Evolutionary conservation across 2,797 vertebrate genomes (phyloP), one percentile per base, ranked within the genome.

Genomic region (Micromesistius poutassou): DNA sequence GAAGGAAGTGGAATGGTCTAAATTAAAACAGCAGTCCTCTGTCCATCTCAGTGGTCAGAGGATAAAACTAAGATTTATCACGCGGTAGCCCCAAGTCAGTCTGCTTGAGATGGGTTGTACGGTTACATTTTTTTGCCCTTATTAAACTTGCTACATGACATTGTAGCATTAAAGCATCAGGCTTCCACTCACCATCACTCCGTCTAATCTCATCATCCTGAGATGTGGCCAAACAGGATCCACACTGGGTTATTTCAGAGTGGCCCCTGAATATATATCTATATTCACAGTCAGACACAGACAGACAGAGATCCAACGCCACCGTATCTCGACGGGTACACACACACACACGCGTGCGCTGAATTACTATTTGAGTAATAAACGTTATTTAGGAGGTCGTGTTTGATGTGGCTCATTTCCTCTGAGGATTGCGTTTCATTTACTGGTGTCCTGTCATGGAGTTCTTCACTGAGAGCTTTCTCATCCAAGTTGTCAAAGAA

Each of bases 331-430:
- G n/a, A n/a, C 5, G 33, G 33, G 33, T 35, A 35, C 33, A 33
- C 42, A 50, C 46, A 50, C 42, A 55, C 46, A 9, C 55, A 62
- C 22, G 7, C 46, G 25, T 7, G n/a, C 22, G n/a, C 55, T 62
- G 22, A n/a, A 62, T 62, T 62, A n/a, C 22, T 62, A 8, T 68
- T 68, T 8, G 9, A 28, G 62, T 62, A 62, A 62, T 62, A 62
- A 62, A 25, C 10, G 82, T 75, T 72, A 74, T 78, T 81, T 79
- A 42, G 74, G 77, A 8, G 74, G 76, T 80, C 30, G 75, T 82
- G 72, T 87, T 84, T 86, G 82, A 82, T 87, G 62, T 33, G 73
- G 16, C 78, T 78, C 71, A 86, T 86, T 86, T 87, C 84, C 79
- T 77, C 76, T 74, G 81, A 76, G 82, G 77, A 33, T 82, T 82